Evolutionary conservation across 1,140 invertebrate species (phyloP), one percentile per base, ranked within the genome.

Genomic region (Rhyacophila brunnea): DNA sequence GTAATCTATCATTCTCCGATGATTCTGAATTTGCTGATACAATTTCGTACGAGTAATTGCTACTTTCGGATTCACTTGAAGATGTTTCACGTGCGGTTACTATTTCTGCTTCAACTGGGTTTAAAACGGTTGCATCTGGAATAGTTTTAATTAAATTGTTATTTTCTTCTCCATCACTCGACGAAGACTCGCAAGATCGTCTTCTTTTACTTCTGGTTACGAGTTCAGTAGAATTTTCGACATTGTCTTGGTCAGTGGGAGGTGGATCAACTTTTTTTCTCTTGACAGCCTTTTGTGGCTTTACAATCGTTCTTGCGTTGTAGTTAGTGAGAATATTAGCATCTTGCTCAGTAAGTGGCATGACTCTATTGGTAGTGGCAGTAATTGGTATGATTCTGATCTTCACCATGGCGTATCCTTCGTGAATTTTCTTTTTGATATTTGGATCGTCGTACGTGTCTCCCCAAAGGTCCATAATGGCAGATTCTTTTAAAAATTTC

Each of bases 281-380:
- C 50, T 75, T 74, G 1, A 72, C 71, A 13, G 73, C 71, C 49
- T 72, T 69, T 4, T 71, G 75, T 11, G 75, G 74, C 48, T 47
- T 65, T 6, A 19, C 38, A 6, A 65, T 58, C 6, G 77, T 78
- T 53, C 77, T 71, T 2, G 77, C 77, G 60, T 80, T 80, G 54
- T 80, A 80, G 17, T 75, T 74, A 6, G 77, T 80, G 1, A 80
- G 67, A 14, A 80, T 75, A 66, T 80, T 80, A 1, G 77, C 77
- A 58, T 80, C 77, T 65, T 80, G 77, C 62, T 80, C 75, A 3
- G 77, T 80, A 0, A 80, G 65, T 1, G 77, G 77, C 3, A 74
- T 71, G 20, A 72, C 67, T 28, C 77, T 66, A 42, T 65, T 65
- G 52, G 75, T 76, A 3, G 76, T 76, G 1, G 75, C 77, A 2